Base-by-base conservation (phyloP, 53 echinoderm and acorn worm species). In the Zoroaster sp. region DNA sequence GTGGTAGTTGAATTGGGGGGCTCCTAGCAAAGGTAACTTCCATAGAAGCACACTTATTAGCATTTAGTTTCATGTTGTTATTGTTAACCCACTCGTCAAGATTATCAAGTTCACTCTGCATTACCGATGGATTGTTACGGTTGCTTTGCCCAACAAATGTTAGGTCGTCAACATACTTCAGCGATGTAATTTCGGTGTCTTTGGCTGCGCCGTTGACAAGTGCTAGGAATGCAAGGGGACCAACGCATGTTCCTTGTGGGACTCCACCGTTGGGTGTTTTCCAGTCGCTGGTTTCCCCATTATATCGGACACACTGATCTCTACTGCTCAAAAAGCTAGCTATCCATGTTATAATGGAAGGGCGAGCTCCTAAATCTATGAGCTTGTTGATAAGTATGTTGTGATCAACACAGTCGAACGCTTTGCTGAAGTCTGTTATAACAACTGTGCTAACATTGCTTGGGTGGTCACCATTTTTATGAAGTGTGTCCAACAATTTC, bases 171-270 rank as follows among this genome's bases (percentile, higher is more conserved):
- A n/a, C n/a, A n/a, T n/a, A n/a, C n/a, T n/a, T n/a, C n/a, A n/a
- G n/a, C n/a, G n/a, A n/a, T n/a, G n/a, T n/a, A n/a, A n/a, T n/a
- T n/a, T n/a, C n/a, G 45, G 33, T 41, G 32, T 89, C 51, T 10
- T 30, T 31, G 17, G 36, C 53, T 36, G 81, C 53, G 35, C 80
- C 89, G 51, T 89, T 89, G 25, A 80, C 80, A 2, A 80, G 31
- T 37, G 83, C 44, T 18, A 83, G 39, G 30, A 90, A 90, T 6
- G 63, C 83, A 9, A 90, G 39, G 4, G 82, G 74, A 38, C 90
- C 82, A 53, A 78, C 30, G 35, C 78, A 44, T 4, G 90, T 90
- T 31, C 90, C 85, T 67, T 90, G 90, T 54, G 77, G 77, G 11
- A 88, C 69, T 8, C 88, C 88, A 43, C 73, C 88, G 7, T 59